Evolutionary conservation across 2,888 invertebrate species (phyloP).

Genomic region (Ptilodon capucinus): DNA sequence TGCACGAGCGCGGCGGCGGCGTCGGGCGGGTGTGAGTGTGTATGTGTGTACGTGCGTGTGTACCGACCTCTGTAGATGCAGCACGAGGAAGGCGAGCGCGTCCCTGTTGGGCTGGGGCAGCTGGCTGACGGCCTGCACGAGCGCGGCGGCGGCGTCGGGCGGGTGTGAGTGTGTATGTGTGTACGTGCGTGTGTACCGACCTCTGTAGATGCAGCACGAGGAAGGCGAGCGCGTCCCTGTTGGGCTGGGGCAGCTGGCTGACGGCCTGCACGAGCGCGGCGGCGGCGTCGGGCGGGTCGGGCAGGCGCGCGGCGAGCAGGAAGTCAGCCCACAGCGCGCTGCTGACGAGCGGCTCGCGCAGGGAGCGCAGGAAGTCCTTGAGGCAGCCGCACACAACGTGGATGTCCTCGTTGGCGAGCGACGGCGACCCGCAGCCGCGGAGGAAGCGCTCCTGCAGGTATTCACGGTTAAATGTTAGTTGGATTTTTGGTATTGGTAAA

Average conservation of each 20-base stretch:
- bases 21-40: no score
- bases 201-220: constrained; percentile 94
- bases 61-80: constrained; percentile 92
- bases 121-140: constrained; percentile 90
- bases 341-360: constrained; percentile 95
- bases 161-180: no score
- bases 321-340: constrained; percentile 91
- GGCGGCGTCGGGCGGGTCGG: constrained; percentile 82
- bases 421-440: constrained; percentile 92
- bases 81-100: constrained; percentile 94
- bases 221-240: constrained; percentile 97
- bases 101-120: constrained; percentile 97
- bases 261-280: constrained; percentile 89
- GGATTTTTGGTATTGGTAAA: no score
- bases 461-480: no score
- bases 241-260: constrained; percentile 93
- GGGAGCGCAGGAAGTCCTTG: constrained; percentile 95
- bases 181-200: no score
- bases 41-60: no score
- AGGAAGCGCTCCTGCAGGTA: constrained; percentile 88
- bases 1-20: no score
- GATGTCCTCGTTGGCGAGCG: constrained; percentile 88
- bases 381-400: constrained; percentile 96
- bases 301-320: constrained; percentile 84
- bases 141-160: constrained; percentile 83